Percentiles rank a stretch among this genome's conserved stretches.
These are phyloP conservation scores for Merops nubicus DNA, from an alignment of 2,113 vertebrate genomes.

Conservation along the genomic window DNA sequence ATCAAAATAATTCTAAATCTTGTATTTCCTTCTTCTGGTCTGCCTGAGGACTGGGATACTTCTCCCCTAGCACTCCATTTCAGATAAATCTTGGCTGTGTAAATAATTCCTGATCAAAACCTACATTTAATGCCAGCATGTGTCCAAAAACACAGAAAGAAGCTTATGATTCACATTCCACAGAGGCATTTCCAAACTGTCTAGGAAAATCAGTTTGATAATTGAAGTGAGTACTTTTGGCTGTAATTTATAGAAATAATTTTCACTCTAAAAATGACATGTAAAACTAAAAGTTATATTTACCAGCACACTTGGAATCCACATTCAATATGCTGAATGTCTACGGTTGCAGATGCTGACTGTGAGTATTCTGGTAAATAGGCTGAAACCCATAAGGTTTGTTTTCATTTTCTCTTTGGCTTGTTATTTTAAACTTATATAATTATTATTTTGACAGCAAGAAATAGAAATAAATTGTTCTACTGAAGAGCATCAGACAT, in stretches of 20 bases:
- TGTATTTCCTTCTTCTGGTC: neutral
- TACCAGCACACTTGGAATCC: neutral
- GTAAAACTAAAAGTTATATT: neutral
- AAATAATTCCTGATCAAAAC: neutral
- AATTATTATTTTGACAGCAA: neutral
- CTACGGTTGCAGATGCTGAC: neutral
- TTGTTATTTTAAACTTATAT: slow-evolving; percentile 7
- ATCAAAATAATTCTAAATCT: neutral
- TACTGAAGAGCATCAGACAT: neutral
- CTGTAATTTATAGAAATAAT: neutral
- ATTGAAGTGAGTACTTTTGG: neutral
- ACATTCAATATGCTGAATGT: neutral
- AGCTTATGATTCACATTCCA: neutral
- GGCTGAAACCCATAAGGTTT: neutral
- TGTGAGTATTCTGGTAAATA: neutral
- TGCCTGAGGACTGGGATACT: neutral
- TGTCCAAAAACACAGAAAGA: neutral
- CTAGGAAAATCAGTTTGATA: neutral
- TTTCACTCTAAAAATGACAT: neutral
- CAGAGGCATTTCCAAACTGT: neutral
- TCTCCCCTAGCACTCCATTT: neutral
- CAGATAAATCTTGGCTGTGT: neutral
- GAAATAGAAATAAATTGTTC: neutral
- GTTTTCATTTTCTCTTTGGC: neutral
- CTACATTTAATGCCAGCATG: neutral